Base-by-base conservation (phyloP, 2,888 invertebrate species). In the Hirtodrosophila confusa region DNA sequence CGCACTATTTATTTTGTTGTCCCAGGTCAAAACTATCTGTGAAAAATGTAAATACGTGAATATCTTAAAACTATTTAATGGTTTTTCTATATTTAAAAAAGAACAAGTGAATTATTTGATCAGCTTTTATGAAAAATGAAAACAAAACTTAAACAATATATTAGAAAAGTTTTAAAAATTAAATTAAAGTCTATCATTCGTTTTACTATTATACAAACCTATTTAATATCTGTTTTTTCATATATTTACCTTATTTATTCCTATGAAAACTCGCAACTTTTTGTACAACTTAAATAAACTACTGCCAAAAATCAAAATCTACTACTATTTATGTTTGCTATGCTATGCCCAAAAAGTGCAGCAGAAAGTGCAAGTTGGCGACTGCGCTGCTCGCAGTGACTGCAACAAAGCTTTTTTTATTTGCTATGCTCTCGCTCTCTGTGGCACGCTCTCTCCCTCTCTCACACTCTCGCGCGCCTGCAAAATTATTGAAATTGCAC, bases 401-500 rank as follows among this genome's bases (percentile, higher is more conserved):
- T 50, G 72, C 39, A 62, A n/a, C 54, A 44, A 24, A 71, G 73
- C 73, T 71, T 72, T 71, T 70, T 51, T 47, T 47, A 29, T 62
- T 62, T 47, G 44, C 50, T 70, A 53, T 66, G 69, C 50, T 72
- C 33, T 10, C 60, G 44, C 80, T 62, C 66, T 69, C 69, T 55
- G 37, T 3, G 3, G 31, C 31, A 3, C 31, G 7, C 31, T 8
- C 45, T 35, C 47, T 47, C 43, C 36, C 41, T 39, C 58, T 31
- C 41, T 44, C 47, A 17, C 48, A 39, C 65, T 51, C 23, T 17
- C 27, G n/a, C 36, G 17, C 44, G 39, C 43, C 57, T 40, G 27
- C 37, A 53, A 69, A 75, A 86, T 80, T 78, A 82, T 76, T 88
- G 83, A 70, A 88, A 86, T 84, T 75, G 85, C 84, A 86, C 84